Conservation (phyloP, 2,113 vertebrate species). For the Amia ocellicauda region DNA sequence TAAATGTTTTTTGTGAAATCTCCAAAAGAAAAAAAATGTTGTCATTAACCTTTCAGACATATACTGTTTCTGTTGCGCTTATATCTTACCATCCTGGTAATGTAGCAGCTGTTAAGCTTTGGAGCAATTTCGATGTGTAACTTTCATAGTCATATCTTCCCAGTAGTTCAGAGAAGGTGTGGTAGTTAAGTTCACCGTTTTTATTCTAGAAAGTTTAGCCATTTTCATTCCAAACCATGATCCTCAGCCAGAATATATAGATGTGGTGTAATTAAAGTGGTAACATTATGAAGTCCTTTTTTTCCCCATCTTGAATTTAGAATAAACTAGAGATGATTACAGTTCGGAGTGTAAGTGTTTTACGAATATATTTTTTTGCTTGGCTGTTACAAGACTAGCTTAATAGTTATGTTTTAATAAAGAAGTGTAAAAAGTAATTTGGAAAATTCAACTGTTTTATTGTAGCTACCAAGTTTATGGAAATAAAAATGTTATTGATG, state of each 20-base stretch:
- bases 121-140: not conserved
- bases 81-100: too few species aligned
- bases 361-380: conserved; percentile 31
- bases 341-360: not conserved
- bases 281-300: not conserved
- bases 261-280: not conserved
- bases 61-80: too few species aligned
- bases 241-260: not conserved
- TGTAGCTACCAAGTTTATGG: conserved; percentile 73
- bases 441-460: conserved; percentile 78
- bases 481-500: conserved; percentile 89
- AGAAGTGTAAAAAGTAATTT: conserved; percentile 52
- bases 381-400: conserved; percentile 37
- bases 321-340: not conserved
- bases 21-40: too few species aligned
- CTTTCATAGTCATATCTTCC: too few species aligned
- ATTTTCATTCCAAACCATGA: not conserved
- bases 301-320: not conserved
- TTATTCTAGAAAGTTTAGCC: not conserved
- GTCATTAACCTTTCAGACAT: too few species aligned
- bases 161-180: too few species aligned
- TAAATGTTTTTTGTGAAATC: too few species aligned
- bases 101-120: too few species aligned
- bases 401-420: conserved; percentile 52
- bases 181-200: not conserved